These are phyloP conservation scores for Sarcophaga rosellei DNA, from an alignment of 2,888 invertebrate genomes.

Conservation along the genomic window DNA sequence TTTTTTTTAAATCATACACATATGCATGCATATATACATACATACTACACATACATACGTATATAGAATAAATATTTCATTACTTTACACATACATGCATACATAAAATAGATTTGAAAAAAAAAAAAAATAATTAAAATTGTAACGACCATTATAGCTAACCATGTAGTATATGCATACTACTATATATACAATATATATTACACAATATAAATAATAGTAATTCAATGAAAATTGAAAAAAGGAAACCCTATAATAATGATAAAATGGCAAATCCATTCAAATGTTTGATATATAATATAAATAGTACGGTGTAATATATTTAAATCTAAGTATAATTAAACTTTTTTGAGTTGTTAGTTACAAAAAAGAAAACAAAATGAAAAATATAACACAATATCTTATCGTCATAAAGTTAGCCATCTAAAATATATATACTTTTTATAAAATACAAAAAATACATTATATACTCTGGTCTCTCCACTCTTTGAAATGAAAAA, in stretches of 20 bases:
- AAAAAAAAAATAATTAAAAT: constrained; percentile 10
- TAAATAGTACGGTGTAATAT: constrained; percentile 38
- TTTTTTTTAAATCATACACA: constrained; percentile 35
- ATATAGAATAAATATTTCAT: background rate
- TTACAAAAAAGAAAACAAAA: background rate
- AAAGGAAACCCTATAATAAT: background rate
- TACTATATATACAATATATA: constrained; percentile 1
- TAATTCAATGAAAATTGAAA: background rate
- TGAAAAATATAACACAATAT: constrained; percentile 22
- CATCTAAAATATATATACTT: constrained; percentile 28
- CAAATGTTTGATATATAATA: constrained; percentile 36
- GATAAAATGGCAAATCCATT: constrained; percentile 9
- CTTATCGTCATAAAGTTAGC: constrained; percentile 30
- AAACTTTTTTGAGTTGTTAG: constrained; percentile 19
- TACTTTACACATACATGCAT: background rate
- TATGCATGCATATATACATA: background rate
- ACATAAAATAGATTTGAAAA: background rate
- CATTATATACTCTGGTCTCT: constrained; percentile 16
- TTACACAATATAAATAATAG: background rate
- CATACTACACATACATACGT: background rate
- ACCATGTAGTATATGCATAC: background rate
- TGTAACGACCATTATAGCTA: constrained; percentile 10
- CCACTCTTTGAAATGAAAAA: constrained; percentile 35
- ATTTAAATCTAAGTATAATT: constrained; percentile 41
- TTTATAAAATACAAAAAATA: constrained; percentile 51